Evolutionary conservation across 64 coral and sea anemone genomes (phyloP), one percentile per base, ranked within the genome.

Genomic region (Exaiptasia diaphana): DNA sequence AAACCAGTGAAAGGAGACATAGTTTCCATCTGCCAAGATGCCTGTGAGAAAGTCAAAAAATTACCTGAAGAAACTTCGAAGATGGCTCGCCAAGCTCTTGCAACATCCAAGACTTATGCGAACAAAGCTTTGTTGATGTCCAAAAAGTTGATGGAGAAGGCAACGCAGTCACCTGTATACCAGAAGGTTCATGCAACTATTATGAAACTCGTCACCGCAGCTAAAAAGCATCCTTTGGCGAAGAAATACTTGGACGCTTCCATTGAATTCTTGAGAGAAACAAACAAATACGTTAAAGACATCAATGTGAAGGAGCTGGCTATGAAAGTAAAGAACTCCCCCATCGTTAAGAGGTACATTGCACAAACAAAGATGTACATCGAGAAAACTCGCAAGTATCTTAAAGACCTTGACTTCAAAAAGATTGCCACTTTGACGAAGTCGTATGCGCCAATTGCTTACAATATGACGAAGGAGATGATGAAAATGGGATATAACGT

Each of bases 191-290:
- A 82, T n/a, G 81, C 80, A 20, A 5, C 82, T 8, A 35, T 45
- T 11, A 87, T 82, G 69, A 76, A 67, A 34, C 67, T 75, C 14
- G 76, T 81, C 61, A 87, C 82, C 31, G 17, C 75, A 20, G 74
- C 69, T n/a, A 93, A 83, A 71, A 87, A 76, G 29, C 73, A 67
- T n/a, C 83, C 71, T 1, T 54, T 87, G 67, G 74, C 80, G 1
- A 28, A 38, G 30, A 45, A 78, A 24, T 59, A 58, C 32, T 57
- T 77, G 29, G 80, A 80, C 52, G 49, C 46, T 10, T 80, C 82
- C 27, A 54, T 74, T 18, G 64, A 91, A 29, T 85, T 75, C 71
- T 31, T 82, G 45, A 87, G 76, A 58, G 77, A 77, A 18, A 93
- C 90, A 3, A 82, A 25, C 21, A 67, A 77, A 7, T 43, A 76